Percentiles rank a stretch among this genome's conserved stretches.
Conservation (phyloP, 1,140 invertebrate genomes). For the Riptortus pedestris region DNA sequence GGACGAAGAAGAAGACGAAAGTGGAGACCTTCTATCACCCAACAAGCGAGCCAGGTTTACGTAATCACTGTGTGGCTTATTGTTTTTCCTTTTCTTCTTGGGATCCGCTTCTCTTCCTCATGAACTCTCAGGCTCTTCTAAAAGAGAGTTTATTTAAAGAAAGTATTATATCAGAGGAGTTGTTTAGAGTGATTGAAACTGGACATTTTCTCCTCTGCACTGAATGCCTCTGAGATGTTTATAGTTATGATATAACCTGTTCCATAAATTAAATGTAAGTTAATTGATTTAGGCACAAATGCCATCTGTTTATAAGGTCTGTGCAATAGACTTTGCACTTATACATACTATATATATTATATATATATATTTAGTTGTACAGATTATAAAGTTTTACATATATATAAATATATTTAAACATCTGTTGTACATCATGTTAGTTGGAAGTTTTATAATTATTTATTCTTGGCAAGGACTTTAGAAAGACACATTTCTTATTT, state of each 20-base stretch:
- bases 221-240: background rate
- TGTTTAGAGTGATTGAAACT: background rate
- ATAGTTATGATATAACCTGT: conserved; percentile 7
- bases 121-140: background rate
- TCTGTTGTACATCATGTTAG: conserved; percentile 15
- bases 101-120: background rate
- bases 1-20: conserved; percentile 81
- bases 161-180: background rate
- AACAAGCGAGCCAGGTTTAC: conserved; percentile 30
- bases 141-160: background rate
- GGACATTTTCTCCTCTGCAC: background rate
- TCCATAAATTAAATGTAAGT: conserved; percentile 6
- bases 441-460: conserved; percentile 16
- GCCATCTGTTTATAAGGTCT: conserved; percentile 3
- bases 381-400: conserved; percentile 12
- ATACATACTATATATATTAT: background rate
- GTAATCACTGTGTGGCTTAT: conserved; percentile 21
- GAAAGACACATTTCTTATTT: conserved; percentile 7
- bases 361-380: conserved; percentile 17
- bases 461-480: conserved; percentile 12
- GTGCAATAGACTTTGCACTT: conserved; percentile 12
- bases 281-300: conserved; percentile 9
- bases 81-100: too few species aligned
- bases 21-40: conserved; percentile 25
- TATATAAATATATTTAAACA: conserved; percentile 1